Evolutionary conservation across 2,797 vertebrate genomes (phyloP).

Genomic region (Manis pentadactyla): DNA sequence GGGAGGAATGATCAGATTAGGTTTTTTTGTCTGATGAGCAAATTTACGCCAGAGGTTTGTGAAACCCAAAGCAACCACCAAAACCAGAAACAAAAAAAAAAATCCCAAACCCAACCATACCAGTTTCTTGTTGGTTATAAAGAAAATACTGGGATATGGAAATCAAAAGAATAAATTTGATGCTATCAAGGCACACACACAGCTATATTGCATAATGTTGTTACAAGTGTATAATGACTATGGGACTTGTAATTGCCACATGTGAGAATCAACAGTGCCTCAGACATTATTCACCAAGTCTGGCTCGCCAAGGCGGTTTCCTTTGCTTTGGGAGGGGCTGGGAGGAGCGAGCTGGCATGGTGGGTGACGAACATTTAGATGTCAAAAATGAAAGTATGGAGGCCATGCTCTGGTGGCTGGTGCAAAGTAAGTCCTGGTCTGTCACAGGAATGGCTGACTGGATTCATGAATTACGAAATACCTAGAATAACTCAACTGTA

Average conservation of each 20-base stretch:
- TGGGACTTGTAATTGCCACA: not conserved
- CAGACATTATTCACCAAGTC: not conserved
- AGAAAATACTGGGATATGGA: not conserved
- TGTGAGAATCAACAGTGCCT: not conserved
- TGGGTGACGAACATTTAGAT: not conserved
- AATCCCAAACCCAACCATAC: not conserved
- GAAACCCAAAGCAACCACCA: not conserved
- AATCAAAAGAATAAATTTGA: not conserved
- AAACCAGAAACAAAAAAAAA: not conserved
- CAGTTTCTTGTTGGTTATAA: not conserved
- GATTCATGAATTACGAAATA: not conserved
- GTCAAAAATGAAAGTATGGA: not conserved
- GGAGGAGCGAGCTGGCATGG: not conserved
- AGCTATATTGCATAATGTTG: not conserved
- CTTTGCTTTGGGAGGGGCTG: not conserved
- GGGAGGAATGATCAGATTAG: not conserved
- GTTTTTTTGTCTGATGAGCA: not conserved
- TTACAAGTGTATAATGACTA: not conserved
- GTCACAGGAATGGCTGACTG: not conserved
- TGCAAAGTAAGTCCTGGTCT: not conserved
- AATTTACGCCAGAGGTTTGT: not conserved
- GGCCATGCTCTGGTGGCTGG: too few species aligned
- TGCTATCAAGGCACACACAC: not conserved
- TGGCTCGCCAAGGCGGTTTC: not conserved
- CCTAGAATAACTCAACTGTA: not conserved